Evolutionary conservation across 2,113 vertebrate species (phyloP).

Genomic region (Siphamia tubifer): DNA sequence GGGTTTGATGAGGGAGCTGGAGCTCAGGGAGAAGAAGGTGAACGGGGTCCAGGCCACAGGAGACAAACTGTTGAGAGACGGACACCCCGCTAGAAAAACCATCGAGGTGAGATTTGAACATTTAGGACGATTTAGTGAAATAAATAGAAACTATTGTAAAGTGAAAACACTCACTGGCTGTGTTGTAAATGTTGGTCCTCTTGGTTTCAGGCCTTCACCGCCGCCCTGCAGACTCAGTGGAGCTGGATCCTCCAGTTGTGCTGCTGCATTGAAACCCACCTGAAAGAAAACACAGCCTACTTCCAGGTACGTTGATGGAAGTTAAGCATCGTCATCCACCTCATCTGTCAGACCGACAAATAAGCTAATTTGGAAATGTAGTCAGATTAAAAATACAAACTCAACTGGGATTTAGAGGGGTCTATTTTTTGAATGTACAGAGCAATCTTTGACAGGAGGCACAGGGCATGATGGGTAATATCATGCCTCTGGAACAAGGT

Average conservation of each 20-base stretch:
- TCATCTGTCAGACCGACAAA: no score
- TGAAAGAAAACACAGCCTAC: constrained; percentile 92
- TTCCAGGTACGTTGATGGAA: constrained; percentile 88
- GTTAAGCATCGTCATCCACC: no score
- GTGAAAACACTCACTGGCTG: no score
- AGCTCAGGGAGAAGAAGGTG: constrained; percentile 87
- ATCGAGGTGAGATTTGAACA: constrained; percentile 80
- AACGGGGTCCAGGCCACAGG: constrained; percentile 84
- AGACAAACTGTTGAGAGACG: constrained; percentile 87
- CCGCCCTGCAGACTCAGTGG: constrained; percentile 95
- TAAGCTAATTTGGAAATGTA: no score
- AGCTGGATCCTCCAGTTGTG: constrained; percentile 95
- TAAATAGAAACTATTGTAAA: no score
- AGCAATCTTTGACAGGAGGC: no score
- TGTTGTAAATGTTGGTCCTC: not conserved
- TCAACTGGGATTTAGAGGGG: no score
- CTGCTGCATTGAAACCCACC: constrained; percentile 91
- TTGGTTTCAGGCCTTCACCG: constrained; percentile 85
- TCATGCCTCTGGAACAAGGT: no score
- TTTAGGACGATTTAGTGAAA: no score
- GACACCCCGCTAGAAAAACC: constrained; percentile 85
- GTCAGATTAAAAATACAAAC: not conserved
- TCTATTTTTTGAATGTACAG: no score
- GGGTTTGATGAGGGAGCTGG: constrained; percentile 93
- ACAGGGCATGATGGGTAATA: no score